phyloP scores from a whole-genome alignment of 2,888 invertebrate genomes.

The Microctonus aethiopoides region DNA sequence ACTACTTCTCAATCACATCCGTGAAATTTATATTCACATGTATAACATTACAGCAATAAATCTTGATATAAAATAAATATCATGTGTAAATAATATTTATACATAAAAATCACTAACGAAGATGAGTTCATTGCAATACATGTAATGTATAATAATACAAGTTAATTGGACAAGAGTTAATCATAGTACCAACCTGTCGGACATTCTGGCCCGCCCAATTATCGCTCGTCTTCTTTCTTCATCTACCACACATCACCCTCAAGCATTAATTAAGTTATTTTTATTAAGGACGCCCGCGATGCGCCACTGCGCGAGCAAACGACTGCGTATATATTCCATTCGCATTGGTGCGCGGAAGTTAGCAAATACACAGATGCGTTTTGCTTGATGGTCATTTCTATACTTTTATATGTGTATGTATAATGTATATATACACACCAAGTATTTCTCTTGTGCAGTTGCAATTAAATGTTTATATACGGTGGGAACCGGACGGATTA shows the following conservation, averaged over 20 bases:
- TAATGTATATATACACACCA: no score
- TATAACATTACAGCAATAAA: no score
- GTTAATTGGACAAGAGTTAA: constrained; percentile 60
- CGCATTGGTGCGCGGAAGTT: constrained; percentile 32
- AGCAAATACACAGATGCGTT: constrained; percentile 15
- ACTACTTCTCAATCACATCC: neutral
- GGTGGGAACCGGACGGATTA: constrained; percentile 45
- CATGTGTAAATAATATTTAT: no score
- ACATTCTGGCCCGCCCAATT: constrained; percentile 52
- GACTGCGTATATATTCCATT: neutral
- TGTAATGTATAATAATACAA: constrained; percentile 41
- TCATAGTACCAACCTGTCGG: constrained; percentile 45
- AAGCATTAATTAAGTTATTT: constrained; percentile 62
- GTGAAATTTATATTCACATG: neutral
- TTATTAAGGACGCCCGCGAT: constrained; percentile 47
- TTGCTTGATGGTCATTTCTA: constrained; percentile 10
- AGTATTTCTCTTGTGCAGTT: neutral
- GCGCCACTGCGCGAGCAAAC: constrained; percentile 2
- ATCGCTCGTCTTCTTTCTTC: constrained; percentile 40
- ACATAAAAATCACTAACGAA: neutral
- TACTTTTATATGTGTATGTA: neutral
- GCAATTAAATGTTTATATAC: constrained; percentile 51
- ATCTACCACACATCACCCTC: constrained; percentile 30
- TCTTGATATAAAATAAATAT: no score
- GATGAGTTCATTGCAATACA: constrained; percentile 9